Conservation (phyloP, 2,888 invertebrate species). For the Acanthacorydalis orientalis region DNA sequence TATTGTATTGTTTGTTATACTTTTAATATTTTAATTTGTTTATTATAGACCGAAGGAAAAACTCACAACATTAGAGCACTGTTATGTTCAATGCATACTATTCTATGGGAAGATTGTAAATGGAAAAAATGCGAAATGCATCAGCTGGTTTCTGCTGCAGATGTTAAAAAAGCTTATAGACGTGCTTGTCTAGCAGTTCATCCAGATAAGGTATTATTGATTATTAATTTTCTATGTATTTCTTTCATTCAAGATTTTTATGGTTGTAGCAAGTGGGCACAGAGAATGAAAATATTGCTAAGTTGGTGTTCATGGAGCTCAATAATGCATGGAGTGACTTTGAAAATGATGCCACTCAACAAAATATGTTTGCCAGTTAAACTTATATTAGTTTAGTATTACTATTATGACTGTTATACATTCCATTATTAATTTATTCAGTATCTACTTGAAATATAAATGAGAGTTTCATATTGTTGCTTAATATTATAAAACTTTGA, state of each 20-base stretch:
- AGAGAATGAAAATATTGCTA: conserved; percentile 82
- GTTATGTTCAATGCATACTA: conserved; percentile 82
- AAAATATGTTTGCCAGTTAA: conserved; percentile 44
- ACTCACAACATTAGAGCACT: conserved; percentile 91
- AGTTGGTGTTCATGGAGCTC: conserved; percentile 94
- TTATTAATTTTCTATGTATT: conserved; percentile 1
- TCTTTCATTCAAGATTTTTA: neutral
- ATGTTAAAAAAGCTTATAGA: conserved; percentile 91
- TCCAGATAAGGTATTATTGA: conserved; percentile 87
- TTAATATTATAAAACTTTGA: no score
- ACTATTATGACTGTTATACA: no score
- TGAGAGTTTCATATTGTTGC: no score
- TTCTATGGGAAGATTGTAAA: conserved; percentile 83
- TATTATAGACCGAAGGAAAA: conserved; percentile 91
- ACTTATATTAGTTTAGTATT: neutral
- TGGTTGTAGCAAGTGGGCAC: conserved; percentile 74
- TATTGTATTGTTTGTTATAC: conserved; percentile 1
- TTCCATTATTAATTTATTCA: no score
- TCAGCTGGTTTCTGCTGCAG: conserved; percentile 74
- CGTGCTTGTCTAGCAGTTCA: conserved; percentile 94
- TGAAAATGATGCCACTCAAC: conserved; percentile 70
- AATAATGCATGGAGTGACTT: conserved; percentile 99
- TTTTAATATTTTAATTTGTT: conserved; percentile 9
- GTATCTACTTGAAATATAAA: no score
- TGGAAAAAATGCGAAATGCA: conserved; percentile 94